phyloP scores from a whole-genome alignment of 1,140 invertebrate genomes.

The Cotesia chilonis region DNA sequence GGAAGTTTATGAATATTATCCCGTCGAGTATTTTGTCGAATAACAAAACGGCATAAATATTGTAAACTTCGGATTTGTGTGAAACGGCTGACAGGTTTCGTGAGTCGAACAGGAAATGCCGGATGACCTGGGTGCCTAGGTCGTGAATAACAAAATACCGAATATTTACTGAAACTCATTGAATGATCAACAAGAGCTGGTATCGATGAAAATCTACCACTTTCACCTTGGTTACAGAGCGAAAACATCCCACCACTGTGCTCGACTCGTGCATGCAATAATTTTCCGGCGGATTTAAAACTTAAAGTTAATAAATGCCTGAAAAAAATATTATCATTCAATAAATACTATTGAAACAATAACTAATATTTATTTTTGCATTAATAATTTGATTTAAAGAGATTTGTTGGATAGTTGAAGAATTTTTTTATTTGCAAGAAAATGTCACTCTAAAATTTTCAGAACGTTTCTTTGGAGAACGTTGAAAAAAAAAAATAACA shows the following conservation, averaged over 20 bases:
- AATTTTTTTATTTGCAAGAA: too few species aligned
- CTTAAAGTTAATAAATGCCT: conserved; percentile 74
- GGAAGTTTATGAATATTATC: conserved; percentile 79
- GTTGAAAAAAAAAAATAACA: too few species aligned
- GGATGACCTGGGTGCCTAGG: conserved; percentile 72
- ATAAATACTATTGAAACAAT: too few species aligned
- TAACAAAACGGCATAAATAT: conserved; percentile 81
- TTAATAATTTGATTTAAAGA: too few species aligned
- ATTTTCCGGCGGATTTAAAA: conserved; percentile 78
- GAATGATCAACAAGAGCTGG: conserved; percentile 77
- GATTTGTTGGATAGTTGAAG: too few species aligned
- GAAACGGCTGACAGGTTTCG: conserved; percentile 80
- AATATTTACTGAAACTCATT: conserved; percentile 73
- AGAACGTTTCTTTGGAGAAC: too few species aligned
- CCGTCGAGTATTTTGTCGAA: conserved; percentile 75
- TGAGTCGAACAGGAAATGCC: conserved; percentile 77
- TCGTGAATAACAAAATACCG: conserved; percentile 79
- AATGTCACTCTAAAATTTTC: too few species aligned
- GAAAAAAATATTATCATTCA: conserved; percentile 27
- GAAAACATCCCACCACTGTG: conserved; percentile 75
- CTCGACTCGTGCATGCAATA: conserved; percentile 77
- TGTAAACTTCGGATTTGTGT: conserved; percentile 77
- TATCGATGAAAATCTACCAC: conserved; percentile 73
- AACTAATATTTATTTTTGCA: too few species aligned
- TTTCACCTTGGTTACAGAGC: conserved; percentile 73